These are phyloP conservation scores for Zoanthus solanderi DNA, from an alignment of 92 coral and sea anemone species.

Conservation along the genomic window DNA sequence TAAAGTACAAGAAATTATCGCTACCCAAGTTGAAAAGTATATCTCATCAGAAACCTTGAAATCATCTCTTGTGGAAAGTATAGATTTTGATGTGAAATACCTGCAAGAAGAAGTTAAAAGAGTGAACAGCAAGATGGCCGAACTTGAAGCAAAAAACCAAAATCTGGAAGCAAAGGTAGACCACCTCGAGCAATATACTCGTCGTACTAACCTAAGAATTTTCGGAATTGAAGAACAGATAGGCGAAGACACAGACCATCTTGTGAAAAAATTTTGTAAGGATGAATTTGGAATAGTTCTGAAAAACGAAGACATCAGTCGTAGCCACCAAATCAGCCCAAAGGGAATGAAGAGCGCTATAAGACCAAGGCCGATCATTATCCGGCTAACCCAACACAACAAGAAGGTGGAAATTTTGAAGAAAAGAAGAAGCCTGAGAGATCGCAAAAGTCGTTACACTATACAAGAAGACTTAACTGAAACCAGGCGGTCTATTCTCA, in stretches of 20 bases:
- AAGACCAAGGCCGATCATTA: no score
- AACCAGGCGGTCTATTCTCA: no score
- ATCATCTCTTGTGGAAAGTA: no score
- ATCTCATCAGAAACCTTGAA: no score
- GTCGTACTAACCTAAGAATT: conserved; percentile 28
- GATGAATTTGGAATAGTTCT: conserved; percentile 16
- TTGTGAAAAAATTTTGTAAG: not conserved
- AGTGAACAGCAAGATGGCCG: not conserved
- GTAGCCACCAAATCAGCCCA: not conserved
- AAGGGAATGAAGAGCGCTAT: not conserved
- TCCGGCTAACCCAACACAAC: no score
- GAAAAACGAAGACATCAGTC: conserved; percentile 15
- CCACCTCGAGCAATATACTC: conserved; percentile 10
- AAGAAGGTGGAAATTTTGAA: no score
- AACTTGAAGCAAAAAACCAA: not conserved
- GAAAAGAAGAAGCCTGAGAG: no score
- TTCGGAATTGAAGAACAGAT: conserved; percentile 10
- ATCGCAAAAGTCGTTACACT: no score
- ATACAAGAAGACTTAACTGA: no score
- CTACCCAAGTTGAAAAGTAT: no score
- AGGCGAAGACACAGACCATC: not conserved
- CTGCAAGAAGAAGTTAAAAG: not conserved
- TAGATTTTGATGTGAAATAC: no score
- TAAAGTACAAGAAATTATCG: no score
- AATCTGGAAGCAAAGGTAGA: not conserved